Base-by-base conservation (phyloP, 2,113 vertebrate species). In the Sylvia atricapilla region DNA sequence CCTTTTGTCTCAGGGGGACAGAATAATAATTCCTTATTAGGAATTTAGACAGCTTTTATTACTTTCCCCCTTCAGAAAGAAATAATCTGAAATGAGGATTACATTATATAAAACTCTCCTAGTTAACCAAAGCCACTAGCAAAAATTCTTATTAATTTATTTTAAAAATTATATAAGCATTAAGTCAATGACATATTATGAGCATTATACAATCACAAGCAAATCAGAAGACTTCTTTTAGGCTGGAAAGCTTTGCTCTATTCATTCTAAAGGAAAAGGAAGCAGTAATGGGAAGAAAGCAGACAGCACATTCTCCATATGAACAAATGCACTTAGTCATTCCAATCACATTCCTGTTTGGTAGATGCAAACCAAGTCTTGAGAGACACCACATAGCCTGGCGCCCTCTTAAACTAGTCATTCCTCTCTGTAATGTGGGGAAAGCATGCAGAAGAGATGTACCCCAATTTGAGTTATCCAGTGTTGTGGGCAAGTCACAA, bases 131-230 rank as follows among this genome's bases (percentile, higher is more conserved):
- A 50, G 9, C 33, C 30, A 50, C 28, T 11, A 52, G 24, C 8
- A 78, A 64, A 43, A n/a, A 11, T 8, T 52, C 16, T 27, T 63
- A 21, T 28, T 35, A 23, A 69, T 68, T 90, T n/a, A 6, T 31
- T 49, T 37, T 55, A 19, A 69, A 56, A 72, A 12, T 20, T 2
- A 2, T 39, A 46, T n/a, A 35, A 60, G 2, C 16, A 24, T 66
- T 31, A 87, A 44, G 46, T 15, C 16, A 69, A 10, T 7, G 21
- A 12, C 18, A 59, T 1, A 2, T 4, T 52, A n/a, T 2, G 13
- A 43, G 5, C 5, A 5, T 31, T 41, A n/a, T 8, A 11, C 8
- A 69, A 35, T 17, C 4, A 3, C 25, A 10, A 82, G 3, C 0
- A 3, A 50, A 93, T 47, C 7, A 75, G 46, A 28, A 44, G 17